phyloP scores from a whole-genome alignment of 2,113 vertebrate genomes.

The Grallaria varia region DNA sequence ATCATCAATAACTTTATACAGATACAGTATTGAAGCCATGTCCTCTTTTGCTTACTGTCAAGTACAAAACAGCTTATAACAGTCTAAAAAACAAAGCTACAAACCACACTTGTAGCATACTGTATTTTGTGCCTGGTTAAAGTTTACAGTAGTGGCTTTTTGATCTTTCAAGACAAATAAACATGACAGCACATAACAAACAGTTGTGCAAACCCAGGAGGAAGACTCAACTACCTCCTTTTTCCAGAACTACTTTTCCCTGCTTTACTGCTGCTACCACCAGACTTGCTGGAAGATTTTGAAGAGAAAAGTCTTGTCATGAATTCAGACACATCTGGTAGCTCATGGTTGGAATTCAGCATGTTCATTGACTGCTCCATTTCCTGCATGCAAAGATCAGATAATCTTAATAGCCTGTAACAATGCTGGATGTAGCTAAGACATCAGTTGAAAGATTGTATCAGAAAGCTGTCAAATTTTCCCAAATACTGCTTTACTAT shows the following conservation, averaged over 20 bases:
- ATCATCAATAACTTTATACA: conserved; percentile 71
- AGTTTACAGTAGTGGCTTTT: conserved; percentile 73
- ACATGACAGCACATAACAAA: conserved; percentile 45
- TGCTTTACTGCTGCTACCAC: conserved; percentile 85
- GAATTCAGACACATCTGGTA: conserved; percentile 97
- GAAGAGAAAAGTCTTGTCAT: conserved; percentile 99
- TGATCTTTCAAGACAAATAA: conserved; percentile 56
- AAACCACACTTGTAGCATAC: conserved; percentile 61
- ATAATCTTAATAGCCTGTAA: neutral
- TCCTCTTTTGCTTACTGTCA: conserved; percentile 56
- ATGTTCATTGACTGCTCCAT: conserved; percentile 99
- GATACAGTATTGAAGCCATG: conserved; percentile 65
- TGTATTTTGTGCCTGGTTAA: conserved; percentile 46
- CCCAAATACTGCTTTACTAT: neutral
- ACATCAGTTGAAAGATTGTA: neutral
- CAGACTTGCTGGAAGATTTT: conserved; percentile 91
- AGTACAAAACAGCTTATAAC: conserved; percentile 70
- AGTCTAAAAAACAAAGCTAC: conserved; percentile 70
- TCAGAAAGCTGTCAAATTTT: neutral
- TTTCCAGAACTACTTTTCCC: conserved; percentile 88
- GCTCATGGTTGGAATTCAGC: conserved; percentile 97
- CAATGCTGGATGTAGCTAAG: neutral
- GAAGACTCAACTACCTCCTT: conserved; percentile 87
- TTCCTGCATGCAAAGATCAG: conserved; percentile 79
- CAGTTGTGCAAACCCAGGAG: conserved; percentile 59